phyloP scores from a whole-genome alignment of 2,113 vertebrate species.

The Psittacula cyanocephala region DNA sequence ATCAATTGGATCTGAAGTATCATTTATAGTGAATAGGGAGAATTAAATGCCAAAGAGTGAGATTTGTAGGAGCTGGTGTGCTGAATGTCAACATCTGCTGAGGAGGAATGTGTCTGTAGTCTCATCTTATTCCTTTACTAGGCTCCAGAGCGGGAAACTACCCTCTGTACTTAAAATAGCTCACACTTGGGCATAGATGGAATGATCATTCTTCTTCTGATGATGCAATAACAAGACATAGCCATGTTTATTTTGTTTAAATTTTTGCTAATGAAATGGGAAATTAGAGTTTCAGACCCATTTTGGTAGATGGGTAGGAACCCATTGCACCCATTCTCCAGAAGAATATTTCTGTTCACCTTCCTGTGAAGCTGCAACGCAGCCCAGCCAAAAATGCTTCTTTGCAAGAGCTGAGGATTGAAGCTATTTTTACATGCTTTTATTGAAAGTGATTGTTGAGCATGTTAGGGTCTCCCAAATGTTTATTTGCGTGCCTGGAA shows the following conservation, averaged over 20 bases:
- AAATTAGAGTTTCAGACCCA: accelerated
- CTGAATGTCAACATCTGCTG: background rate
- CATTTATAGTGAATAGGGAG: background rate
- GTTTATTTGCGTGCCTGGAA: background rate
- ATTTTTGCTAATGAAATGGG: background rate
- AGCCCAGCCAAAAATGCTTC: background rate
- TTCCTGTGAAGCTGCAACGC: background rate
- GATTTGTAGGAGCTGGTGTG: background rate
- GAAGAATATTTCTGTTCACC: background rate
- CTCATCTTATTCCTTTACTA: no score
- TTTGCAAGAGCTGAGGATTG: no score
- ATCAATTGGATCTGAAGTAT: background rate
- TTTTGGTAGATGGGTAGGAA: background rate
- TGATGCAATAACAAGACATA: background rate
- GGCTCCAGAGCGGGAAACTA: background rate
- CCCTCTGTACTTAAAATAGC: background rate
- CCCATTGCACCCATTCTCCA: accelerated
- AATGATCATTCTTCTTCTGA: background rate
- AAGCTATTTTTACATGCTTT: accelerated
- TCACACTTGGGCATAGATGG: accelerated
- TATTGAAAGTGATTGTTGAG: background rate
- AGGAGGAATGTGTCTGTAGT: background rate
- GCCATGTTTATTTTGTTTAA: background rate
- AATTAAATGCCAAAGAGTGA: background rate
- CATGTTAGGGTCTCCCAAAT: accelerated